Percentiles rank a stretch among this genome's conserved stretches.
These are phyloP conservation scores for Iselma pallidipennis DNA, from an alignment of 2,888 invertebrate species.

Conservation along the genomic window DNA sequence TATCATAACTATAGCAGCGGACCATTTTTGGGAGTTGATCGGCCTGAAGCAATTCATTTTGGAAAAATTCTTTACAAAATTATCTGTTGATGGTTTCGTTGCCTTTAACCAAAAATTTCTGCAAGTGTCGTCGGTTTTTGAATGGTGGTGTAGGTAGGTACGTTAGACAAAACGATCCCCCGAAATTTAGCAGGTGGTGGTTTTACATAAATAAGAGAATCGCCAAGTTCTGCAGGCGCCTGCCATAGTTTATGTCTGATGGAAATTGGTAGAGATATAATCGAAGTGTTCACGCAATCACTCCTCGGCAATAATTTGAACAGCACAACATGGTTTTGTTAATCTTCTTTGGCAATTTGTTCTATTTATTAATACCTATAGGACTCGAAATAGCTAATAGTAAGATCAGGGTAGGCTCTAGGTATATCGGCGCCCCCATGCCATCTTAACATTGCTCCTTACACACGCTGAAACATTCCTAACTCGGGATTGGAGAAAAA, in stretches of 20 bases:
- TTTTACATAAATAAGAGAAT: neutral
- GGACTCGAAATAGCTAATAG: too few species aligned
- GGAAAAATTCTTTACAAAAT: neutral
- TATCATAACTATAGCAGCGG: slow-evolving; percentile 27
- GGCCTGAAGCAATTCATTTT: neutral
- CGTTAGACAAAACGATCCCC: neutral
- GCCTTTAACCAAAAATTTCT: neutral
- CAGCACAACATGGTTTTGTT: too few species aligned
- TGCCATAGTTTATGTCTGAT: too few species aligned
- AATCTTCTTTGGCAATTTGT: too few species aligned
- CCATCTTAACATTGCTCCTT: too few species aligned
- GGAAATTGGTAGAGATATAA: neutral
- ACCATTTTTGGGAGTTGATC: slow-evolving; percentile 11
- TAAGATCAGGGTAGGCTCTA: too few species aligned
- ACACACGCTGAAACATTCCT: too few species aligned
- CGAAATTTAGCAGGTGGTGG: neutral
- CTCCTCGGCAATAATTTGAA: neutral
- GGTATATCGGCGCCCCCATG: too few species aligned
- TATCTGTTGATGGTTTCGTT: neutral
- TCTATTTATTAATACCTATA: too few species aligned
- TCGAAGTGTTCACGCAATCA: neutral
- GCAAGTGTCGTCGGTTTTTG: neutral
- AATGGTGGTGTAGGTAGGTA: too few species aligned
- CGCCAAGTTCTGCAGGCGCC: neutral
- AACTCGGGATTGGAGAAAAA: too few species aligned